Conservation (phyloP, 2,797 vertebrate genomes). For the Molossus molossus region DNA sequence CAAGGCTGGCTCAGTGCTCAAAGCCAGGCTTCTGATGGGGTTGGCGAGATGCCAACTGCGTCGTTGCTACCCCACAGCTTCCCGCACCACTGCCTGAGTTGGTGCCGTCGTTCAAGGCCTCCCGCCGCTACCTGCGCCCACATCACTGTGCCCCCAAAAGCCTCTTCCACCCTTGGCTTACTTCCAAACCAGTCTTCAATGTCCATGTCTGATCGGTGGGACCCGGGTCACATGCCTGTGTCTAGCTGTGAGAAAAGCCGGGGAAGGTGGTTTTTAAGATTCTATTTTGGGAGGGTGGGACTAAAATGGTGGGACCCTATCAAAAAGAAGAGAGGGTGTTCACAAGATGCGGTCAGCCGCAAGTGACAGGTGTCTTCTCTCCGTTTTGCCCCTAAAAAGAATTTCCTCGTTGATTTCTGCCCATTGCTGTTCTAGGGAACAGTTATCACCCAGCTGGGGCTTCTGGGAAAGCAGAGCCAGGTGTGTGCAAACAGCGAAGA, state of each 20-base stretch:
- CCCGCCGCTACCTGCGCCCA: background rate
- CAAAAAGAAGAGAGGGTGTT: background rate
- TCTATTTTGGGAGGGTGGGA: background rate
- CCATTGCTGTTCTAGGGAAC: background rate
- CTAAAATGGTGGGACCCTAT: background rate
- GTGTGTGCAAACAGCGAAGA: background rate
- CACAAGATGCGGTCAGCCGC: background rate
- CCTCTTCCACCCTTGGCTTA: background rate
- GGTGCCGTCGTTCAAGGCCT: rapidly evolving
- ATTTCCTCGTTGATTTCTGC: background rate
- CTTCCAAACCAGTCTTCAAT: background rate
- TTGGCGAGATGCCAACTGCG: rapidly evolving
- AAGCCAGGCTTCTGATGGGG: background rate
- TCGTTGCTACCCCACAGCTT: background rate
- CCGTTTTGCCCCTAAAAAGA: background rate
- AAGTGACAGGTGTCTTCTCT: background rate
- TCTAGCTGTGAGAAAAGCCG: background rate
- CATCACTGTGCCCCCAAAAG: too few species aligned
- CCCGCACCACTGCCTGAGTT: rapidly evolving
- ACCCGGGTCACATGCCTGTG: background rate
- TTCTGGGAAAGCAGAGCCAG: background rate
- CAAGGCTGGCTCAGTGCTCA: background rate
- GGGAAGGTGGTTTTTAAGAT: constrained; percentile 47
- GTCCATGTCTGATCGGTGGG: background rate
- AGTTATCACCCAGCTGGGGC: background rate